These are phyloP conservation scores for Liopterus haemorrhoidalis DNA, from an alignment of 2,888 invertebrate genomes.

Conservation along the genomic window DNA sequence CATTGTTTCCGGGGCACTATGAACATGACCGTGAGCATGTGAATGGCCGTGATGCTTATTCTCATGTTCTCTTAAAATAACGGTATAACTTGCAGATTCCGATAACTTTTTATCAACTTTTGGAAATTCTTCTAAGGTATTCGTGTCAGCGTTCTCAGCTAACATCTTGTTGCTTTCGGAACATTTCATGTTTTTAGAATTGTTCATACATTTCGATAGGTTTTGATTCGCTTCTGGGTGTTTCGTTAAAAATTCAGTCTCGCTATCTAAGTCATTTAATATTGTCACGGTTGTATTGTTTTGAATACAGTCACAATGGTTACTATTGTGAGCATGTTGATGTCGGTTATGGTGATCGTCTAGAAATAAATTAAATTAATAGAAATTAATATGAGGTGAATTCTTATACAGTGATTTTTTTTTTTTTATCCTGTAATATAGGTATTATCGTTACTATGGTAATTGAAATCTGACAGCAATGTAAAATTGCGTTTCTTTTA, in stretches of 20 bases:
- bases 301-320: conserved; percentile 27
- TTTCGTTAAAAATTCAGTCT: conserved; percentile 32
- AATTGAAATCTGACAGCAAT: too few relatives aligned
- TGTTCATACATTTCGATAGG: conserved; percentile 37
- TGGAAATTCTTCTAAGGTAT: conserved; percentile 42
- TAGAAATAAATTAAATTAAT: too few relatives aligned
- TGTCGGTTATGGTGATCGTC: conserved; percentile 19
- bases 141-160: conserved; percentile 43
- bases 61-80: conserved; percentile 71
- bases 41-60: conserved; percentile 79
- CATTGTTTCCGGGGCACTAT: conserved; percentile 75
- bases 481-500: too few relatives aligned
- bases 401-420: too few relatives aligned
- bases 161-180: conserved; percentile 42
- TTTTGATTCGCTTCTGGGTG: conserved; percentile 40
- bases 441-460: too few relatives aligned
- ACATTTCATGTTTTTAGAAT: conserved; percentile 37
- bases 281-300: conserved; percentile 39
- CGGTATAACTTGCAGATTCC: conserved; percentile 67
- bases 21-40: conserved; percentile 81
- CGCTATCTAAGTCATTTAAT: conserved; percentile 37
- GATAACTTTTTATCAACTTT: conserved; percentile 43
- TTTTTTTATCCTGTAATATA: too few relatives aligned
- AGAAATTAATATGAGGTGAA: too few relatives aligned
- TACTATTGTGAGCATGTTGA: conserved; percentile 9